These are phyloP conservation scores for Oscheius sp. DNA, from an alignment of 2,888 invertebrate genomes.

Conservation along the genomic window DNA sequence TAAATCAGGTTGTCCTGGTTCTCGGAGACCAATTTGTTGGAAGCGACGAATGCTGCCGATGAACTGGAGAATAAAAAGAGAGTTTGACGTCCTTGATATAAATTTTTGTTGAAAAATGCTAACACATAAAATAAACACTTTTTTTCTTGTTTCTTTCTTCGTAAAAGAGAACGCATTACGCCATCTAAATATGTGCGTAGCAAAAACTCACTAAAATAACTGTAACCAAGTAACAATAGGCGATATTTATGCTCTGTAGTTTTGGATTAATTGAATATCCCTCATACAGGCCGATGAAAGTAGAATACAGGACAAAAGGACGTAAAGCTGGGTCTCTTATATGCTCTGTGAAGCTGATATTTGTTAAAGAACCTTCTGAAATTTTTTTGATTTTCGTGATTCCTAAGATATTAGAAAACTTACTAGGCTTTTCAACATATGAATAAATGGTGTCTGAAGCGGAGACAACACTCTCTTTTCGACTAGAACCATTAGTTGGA, in stretches of 20 bases:
- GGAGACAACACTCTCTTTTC: not conserved
- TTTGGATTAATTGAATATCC: not conserved
- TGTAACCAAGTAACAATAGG: slow-evolving; percentile 2
- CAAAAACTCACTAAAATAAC: slow-evolving; percentile 2
- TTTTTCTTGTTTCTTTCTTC: not conserved
- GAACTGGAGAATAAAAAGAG: too few relatives aligned
- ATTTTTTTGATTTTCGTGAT: not conserved
- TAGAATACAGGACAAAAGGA: not conserved
- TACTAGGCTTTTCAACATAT: not conserved
- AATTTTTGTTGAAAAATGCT: too few relatives aligned
- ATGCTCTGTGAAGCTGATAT: not conserved
- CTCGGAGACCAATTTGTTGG: not conserved
- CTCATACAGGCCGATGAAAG: not conserved
- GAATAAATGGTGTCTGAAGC: not conserved
- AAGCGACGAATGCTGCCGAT: slow-evolving; percentile 10
- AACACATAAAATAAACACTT: too few relatives aligned
- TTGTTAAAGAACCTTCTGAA: not conserved
- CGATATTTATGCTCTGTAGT: not conserved
- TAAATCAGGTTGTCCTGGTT: slow-evolving; percentile 1
- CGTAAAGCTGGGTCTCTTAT: not conserved
- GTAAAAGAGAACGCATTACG: too few relatives aligned
- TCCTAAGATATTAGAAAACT: not conserved
- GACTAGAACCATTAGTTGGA: not conserved
- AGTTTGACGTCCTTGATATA: too few relatives aligned
- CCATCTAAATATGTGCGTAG: too few relatives aligned